A percentile compares a stretch with the other conserved stretches of the same genome.
These are phyloP conservation scores for Phyllopteryx taeniolatus DNA, from an alignment of 2,113 vertebrate species.

Conservation along the genomic window DNA sequence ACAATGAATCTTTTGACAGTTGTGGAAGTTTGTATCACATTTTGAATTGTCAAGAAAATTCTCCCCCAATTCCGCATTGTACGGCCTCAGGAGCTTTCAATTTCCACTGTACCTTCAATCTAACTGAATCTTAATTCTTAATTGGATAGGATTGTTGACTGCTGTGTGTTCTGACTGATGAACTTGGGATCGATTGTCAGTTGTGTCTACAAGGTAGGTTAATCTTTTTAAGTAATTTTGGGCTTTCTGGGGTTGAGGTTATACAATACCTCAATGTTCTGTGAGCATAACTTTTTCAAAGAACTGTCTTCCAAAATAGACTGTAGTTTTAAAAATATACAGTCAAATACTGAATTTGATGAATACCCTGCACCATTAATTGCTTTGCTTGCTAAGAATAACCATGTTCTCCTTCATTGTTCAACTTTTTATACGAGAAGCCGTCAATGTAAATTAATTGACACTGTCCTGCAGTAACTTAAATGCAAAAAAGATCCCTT, in stretches of 20 bases:
- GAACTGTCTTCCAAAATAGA: background rate
- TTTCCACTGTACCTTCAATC: no score
- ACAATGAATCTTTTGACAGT: no score
- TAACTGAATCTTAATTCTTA: no score
- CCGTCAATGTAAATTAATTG: background rate
- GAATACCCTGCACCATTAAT: background rate
- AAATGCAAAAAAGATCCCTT: background rate
- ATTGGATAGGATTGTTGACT: no score
- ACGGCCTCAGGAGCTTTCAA: no score
- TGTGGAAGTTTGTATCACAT: no score
- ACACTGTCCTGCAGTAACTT: background rate
- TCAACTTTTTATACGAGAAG: background rate
- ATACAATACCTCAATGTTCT: background rate
- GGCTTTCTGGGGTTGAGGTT: background rate
- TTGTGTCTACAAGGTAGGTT: background rate
- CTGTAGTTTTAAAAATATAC: background rate
- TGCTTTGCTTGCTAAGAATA: background rate
- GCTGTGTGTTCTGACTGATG: conserved; percentile 10
- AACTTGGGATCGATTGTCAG: conserved; percentile 5
- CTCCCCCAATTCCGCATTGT: no score
- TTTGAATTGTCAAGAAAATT: no score
- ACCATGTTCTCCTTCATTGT: background rate
- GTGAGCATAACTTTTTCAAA: background rate
- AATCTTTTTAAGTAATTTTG: background rate
- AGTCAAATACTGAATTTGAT: background rate